Conservation (phyloP, 2,888 invertebrate genomes). For the Papilio gigon region DNA sequence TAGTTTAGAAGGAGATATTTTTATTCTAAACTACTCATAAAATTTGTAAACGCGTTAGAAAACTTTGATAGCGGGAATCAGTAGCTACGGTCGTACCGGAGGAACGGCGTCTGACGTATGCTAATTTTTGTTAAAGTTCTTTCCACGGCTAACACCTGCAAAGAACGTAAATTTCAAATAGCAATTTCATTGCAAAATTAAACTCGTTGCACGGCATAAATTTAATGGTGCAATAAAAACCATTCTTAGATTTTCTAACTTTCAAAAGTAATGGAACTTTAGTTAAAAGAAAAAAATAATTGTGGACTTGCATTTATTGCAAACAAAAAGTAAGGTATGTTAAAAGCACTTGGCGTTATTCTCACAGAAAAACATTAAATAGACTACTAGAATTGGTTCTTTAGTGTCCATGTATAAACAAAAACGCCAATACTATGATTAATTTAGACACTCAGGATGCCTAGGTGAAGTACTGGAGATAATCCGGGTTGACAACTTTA, state of each 20-base stretch:
- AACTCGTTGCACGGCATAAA: background rate
- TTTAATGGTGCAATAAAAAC: background rate
- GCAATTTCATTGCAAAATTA: slow-evolving; percentile 5
- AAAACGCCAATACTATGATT: no score
- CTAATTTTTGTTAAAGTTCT: slow-evolving; percentile 10
- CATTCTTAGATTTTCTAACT: background rate
- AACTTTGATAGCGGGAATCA: background rate
- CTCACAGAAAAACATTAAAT: no score
- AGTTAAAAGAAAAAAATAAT: background rate
- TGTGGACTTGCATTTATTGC: no score
- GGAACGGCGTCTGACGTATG: background rate
- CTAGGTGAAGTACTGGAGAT: no score
- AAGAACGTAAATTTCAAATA: slow-evolving; percentile 13
- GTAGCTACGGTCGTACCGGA: background rate
- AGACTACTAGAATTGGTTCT: no score
- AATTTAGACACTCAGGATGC: no score
- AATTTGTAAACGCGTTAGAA: slow-evolving; percentile 3
- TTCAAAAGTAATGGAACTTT: background rate
- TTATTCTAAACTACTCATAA: background rate
- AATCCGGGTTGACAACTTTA: no score
- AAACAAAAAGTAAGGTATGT: no score
- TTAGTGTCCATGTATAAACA: no score
- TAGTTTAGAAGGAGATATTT: background rate
- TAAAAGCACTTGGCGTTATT: no score
- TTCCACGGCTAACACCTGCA: slow-evolving; percentile 3